Percentiles rank a stretch among this genome's conserved stretches.
These are phyloP conservation scores for Sarcophaga bullata DNA, from an alignment of 1,140 invertebrate genomes.

Conservation along the genomic window DNA sequence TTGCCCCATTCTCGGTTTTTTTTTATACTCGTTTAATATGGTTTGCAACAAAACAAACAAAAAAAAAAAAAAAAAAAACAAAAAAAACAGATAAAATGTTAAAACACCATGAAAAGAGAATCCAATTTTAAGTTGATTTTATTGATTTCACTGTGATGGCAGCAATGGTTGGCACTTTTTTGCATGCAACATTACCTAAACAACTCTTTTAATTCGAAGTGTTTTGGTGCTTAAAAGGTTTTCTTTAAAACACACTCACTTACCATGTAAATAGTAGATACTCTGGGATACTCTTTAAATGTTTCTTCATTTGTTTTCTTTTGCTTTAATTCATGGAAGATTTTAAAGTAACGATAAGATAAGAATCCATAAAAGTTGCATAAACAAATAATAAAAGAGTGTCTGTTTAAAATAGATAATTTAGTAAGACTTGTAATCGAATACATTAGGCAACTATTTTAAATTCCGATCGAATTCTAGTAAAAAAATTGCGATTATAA, in stretches of 20 bases:
- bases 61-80: too few species aligned
- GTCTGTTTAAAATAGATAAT: too few species aligned
- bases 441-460: too few species aligned
- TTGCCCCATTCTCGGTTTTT: neutral
- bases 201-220: conserved; percentile 5
- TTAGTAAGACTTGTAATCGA: too few species aligned
- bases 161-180: neutral
- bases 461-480: too few species aligned
- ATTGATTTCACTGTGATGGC: conserved; percentile 2
- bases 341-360: neutral
- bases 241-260: neutral
- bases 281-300: too few species aligned
- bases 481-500: too few species aligned
- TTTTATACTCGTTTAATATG: neutral
- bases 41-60: neutral
- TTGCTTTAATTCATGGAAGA: neutral
- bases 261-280: too few species aligned
- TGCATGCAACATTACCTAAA: neutral
- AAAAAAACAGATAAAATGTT: too few species aligned
- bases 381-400: neutral
- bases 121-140: neutral
- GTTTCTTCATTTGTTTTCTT: neutral
- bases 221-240: neutral
- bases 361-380: conserved; percentile 15
- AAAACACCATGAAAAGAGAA: neutral